Evolutionary conservation across 2,113 vertebrate species (phyloP), one percentile per base, ranked within the genome.

Genomic region (Trichomycterus rosablanca): DNA sequence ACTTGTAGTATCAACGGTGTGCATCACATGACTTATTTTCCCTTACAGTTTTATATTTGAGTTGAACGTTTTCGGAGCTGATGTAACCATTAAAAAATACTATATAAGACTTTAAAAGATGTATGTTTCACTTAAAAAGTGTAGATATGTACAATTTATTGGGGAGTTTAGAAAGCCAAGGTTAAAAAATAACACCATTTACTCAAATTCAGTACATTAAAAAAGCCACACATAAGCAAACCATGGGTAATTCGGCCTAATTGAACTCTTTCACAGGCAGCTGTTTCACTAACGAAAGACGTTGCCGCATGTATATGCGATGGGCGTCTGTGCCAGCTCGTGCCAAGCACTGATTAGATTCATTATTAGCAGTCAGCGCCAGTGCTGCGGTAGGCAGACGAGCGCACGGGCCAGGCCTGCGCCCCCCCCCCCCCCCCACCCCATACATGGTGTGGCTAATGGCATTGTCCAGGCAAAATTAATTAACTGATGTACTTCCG

Each of bases 401-500:
- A 34, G 37, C 58, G 63, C 53, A 72, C 51, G 55, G 64, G 39
- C 46, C 59, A 35, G 37, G 61, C 20, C 40, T 64, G 32, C 51
- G 39, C 19, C 11, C 15, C 43, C 53, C 44, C 20, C 12, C 23
- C 51, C 48, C 10, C 45, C 44, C n/a, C n/a, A n/a, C 19, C 22
- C 2, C 1, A 18, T 72, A 60, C 70, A 53, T 63, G 62, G 64
- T 63, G 54, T 34, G 32, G 63, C 64, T 63, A 60, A 68, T 60
- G 34, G 59, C 50, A 46, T 68, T 74, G 64, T 60, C 66, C 65
- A 26, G 59, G 64, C 62, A 58, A 64, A 71, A 77, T 73, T 67
- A 74, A 77, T 77, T 73, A 77, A 71, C 53, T 74, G 74, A 56
- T 71, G 73, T 46, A 65, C 66, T 59, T 53, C 65, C 20, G 75